Conservation (phyloP, 2,797 vertebrate species). For the Pogoniulus pusillus region DNA sequence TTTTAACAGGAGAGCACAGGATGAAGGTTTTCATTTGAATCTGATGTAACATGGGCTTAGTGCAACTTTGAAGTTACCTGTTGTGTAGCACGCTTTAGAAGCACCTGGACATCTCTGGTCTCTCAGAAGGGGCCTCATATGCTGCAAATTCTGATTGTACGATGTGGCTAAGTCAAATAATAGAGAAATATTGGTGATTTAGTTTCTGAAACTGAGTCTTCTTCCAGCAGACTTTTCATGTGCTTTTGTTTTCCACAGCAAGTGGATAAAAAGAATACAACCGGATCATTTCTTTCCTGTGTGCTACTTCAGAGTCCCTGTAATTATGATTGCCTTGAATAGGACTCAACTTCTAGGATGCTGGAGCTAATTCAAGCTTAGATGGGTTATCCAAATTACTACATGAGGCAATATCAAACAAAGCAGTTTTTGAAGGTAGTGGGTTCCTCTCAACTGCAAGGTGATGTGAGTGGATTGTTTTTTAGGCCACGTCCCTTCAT, state of each 20-base stretch:
- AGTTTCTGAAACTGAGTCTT: neutral
- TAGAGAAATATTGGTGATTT: neutral
- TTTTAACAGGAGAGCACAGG: neutral
- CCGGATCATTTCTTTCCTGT: neutral
- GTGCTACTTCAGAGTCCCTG: neutral
- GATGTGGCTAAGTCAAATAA: neutral
- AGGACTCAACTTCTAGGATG: neutral
- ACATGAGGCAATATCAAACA: neutral
- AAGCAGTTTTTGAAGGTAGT: neutral
- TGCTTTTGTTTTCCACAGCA: neutral
- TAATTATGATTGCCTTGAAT: neutral
- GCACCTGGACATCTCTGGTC: neutral
- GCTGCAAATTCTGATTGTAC: neutral
- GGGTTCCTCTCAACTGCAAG: neutral
- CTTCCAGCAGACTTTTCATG: neutral
- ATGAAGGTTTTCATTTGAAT: neutral
- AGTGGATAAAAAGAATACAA: neutral
- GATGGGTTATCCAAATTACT: neutral
- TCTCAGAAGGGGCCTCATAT: neutral
- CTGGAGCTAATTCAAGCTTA: neutral
- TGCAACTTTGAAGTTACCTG: neutral
- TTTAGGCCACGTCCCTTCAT: rapidly evolving
- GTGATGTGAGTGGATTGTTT: neutral
- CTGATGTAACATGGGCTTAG: neutral
- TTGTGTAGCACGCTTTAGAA: neutral